Evolutionary conservation across 1,140 invertebrate genomes (phyloP), one percentile per base, ranked within the genome.

Genomic region (Diuraphis noxia): DNA sequence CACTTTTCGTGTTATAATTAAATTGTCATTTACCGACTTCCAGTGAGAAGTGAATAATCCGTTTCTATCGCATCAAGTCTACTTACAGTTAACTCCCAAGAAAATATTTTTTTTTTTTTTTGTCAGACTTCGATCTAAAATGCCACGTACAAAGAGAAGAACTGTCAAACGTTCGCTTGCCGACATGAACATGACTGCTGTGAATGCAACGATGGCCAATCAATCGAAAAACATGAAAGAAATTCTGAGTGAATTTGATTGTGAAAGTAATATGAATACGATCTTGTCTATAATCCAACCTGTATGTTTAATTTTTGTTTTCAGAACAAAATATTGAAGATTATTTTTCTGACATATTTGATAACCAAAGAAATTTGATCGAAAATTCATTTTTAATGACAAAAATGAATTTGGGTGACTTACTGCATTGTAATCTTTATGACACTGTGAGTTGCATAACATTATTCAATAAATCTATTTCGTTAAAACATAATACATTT

Each of bases 71-170:
- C 25, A 30, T 82, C 30, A 17, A n/a, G 30, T 63, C 9, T 36
- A 13, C 7, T 1, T 25, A 82, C 10, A 41, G 9, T 41, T 30
- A 8, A 82, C 9, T 17, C 19, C 8, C 40, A 25, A 9, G 5
- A 10, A 10, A 81, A 81, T 25, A 40, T 82, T 49, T 49, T 43
- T 38, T 81, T 25, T 85, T 34, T 8, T 36, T 21, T 43, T 49
- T n/a, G 46, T 4, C n/a, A 38, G 9, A 4, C 34, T 23, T 34
- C 5, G 3, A 30, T 34, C 25, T 10, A 52, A 38, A 40, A 91
- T 91, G 89, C 89, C 89, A 46, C 43, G 89, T 30, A 91, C 89
- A 17, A 91, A 91, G 77, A 91, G 77, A 91, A 82, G 77, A 82
- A 91, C 89, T 1, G 36, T 21, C 2, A 91, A 82, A 9, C 34